These are phyloP conservation scores for Mallotus villosus DNA, from an alignment of 2,797 vertebrate genomes.

Conservation along the genomic window DNA sequence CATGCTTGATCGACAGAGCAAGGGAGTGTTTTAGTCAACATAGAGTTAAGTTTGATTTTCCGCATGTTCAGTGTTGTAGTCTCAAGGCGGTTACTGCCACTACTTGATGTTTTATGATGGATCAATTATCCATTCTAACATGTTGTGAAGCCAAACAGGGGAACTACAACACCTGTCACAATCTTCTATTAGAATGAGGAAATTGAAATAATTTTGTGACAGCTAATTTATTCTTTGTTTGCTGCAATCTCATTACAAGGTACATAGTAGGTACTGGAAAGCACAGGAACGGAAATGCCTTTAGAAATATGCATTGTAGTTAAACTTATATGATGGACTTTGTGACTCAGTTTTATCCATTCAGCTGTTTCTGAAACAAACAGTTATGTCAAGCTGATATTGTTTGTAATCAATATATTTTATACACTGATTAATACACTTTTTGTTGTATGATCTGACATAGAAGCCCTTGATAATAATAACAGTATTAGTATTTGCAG, in stretches of 20 bases:
- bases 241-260: slow-evolving; percentile 73
- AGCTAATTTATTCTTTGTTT: slow-evolving; percentile 80
- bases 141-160: slow-evolving; percentile 73
- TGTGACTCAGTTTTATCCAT: not conserved
- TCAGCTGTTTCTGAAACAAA: slow-evolving; percentile 1
- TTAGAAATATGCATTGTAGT: slow-evolving; percentile 54
- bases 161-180: slow-evolving; percentile 79
- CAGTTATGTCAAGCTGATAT: not conserved
- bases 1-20: slow-evolving; percentile 77
- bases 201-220: slow-evolving; percentile 82
- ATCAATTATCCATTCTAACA: slow-evolving; percentile 83
- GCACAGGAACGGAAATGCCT: slow-evolving; percentile 50
- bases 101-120: slow-evolving; percentile 81
- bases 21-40: slow-evolving; percentile 70
- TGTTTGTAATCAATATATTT: not conserved
- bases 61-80: slow-evolving; percentile 72
- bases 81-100: slow-evolving; percentile 75
- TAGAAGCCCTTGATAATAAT: not conserved
- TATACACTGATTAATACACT: not conserved
- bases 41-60: slow-evolving; percentile 80
- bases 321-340: slow-evolving; percentile 57
- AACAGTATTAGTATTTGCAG: not conserved
- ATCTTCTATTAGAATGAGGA: slow-evolving; percentile 76
- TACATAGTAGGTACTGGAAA: slow-evolving; percentile 51
- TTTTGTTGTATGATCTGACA: not conserved